Conservation (phyloP, 1,140 invertebrate species). For the Zaprionus kolodkinae region DNA sequence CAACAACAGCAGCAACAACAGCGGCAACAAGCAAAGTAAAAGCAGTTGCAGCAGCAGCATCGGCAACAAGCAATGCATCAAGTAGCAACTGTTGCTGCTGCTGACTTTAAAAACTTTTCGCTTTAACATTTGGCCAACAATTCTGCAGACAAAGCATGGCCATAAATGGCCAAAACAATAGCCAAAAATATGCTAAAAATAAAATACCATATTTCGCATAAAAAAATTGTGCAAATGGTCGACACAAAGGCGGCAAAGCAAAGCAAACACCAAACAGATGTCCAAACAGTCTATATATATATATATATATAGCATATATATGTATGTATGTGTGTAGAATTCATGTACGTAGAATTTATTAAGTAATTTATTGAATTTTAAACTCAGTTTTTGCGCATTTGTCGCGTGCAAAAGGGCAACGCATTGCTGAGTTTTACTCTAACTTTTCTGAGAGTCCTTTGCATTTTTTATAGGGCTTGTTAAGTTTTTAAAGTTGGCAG, state of each 20-base stretch:
- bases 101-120: not conserved
- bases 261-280: constrained; percentile 38
- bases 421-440: constrained; percentile 32
- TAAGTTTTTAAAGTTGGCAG: too few relatives aligned
- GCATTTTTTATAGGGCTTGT: not conserved
- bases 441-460: not conserved
- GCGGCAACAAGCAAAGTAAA: not conserved
- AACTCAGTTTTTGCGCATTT: constrained; percentile 40
- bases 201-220: constrained; percentile 9
- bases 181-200: not conserved
- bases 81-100: constrained; percentile 51
- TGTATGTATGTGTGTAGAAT: not conserved
- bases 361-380: constrained; percentile 55
- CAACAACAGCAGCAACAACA: constrained; percentile 20
- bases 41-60: not conserved
- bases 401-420: constrained; percentile 19
- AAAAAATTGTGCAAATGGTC: constrained; percentile 7
- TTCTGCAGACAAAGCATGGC: constrained; percentile 9
- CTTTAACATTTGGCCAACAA: not conserved
- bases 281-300: not conserved
- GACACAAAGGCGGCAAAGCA: constrained; percentile 33
- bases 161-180: constrained; percentile 36
- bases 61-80: constrained; percentile 22
- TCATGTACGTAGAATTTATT: constrained; percentile 28
- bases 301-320: not conserved